A percentile compares a stretch with the other conserved stretches of the same genome.
Evolutionary conservation across 2,113 vertebrate species (phyloP).

Genomic region (Chinchilla lanigera): DNA sequence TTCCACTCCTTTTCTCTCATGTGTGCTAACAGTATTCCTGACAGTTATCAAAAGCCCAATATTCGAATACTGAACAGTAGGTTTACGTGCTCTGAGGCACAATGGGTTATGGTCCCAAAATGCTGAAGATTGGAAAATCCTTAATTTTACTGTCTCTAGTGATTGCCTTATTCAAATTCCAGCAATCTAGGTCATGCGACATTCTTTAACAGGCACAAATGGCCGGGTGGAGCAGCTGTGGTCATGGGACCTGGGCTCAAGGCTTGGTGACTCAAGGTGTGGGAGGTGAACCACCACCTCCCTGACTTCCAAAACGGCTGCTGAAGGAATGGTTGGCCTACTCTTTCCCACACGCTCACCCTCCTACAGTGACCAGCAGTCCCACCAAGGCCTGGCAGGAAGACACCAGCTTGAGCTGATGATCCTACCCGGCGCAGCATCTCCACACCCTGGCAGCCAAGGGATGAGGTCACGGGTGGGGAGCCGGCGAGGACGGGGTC

Average conservation of each 20-base stretch:
- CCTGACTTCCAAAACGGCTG: not conserved
- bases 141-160: not conserved
- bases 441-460: not conserved
- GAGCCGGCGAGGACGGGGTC: not conserved
- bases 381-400: not conserved
- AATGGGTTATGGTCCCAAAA: not conserved
- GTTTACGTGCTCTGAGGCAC: not conserved
- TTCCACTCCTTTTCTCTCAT: not conserved
- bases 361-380: not conserved
- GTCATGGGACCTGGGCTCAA: not conserved
- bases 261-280: not conserved
- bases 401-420: not conserved
- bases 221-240: not conserved
- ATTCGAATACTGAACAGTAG: not conserved
- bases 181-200: not conserved
- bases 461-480: rapidly evolving
- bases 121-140: not conserved
- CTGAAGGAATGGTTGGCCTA: not conserved
- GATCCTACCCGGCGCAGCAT: not conserved
- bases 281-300: not conserved
- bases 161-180: not conserved
- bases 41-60: not conserved
- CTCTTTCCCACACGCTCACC: not conserved
- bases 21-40: not conserved
- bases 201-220: not conserved